These are phyloP conservation scores for Pherbina coryleti DNA, from an alignment of 2,888 invertebrate species.

Conservation along the genomic window DNA sequence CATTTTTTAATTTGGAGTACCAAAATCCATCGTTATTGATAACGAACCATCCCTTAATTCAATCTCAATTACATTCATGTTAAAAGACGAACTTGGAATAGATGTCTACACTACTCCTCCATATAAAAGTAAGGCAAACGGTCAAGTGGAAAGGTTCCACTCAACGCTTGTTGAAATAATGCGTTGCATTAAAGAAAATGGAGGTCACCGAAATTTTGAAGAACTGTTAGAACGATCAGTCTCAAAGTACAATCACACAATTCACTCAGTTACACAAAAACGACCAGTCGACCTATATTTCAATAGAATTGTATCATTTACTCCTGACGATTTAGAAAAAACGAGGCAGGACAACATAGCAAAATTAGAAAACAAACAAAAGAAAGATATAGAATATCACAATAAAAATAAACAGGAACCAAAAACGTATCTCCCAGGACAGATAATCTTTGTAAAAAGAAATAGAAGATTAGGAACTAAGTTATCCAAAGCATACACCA, in stretches of 20 bases:
- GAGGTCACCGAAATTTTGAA: conserved; percentile 24
- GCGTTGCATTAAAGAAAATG: no score
- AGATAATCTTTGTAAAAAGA: conserved; percentile 22
- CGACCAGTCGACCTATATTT: conserved; percentile 38
- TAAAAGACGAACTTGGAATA: conserved; percentile 31
- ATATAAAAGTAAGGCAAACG: not conserved
- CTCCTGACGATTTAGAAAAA: conserved; percentile 28
- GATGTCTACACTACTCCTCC: not conserved
- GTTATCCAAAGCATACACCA: not conserved
- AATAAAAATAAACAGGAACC: not conserved
- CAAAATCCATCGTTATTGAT: conserved; percentile 16
- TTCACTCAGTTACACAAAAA: conserved; percentile 36
- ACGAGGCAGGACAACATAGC: conserved; percentile 23
- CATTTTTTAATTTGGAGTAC: conserved; percentile 7
- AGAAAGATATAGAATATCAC: not conserved
- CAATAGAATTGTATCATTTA: not conserved
- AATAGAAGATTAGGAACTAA: conserved; percentile 33
- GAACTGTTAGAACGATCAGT: conserved; percentile 37
- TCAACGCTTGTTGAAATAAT: no score
- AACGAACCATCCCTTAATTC: conserved; percentile 32
- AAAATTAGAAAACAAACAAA: no score
- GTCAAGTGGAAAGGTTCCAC: conserved; percentile 29
- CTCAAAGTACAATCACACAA: conserved; percentile 39
- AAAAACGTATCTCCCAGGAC: not conserved
- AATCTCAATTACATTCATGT: conserved; percentile 22